A percentile compares a stretch with the other conserved stretches of the same genome.
Conservation (phyloP, 1,140 invertebrate genomes). For the Artemia franciscana region DNA sequence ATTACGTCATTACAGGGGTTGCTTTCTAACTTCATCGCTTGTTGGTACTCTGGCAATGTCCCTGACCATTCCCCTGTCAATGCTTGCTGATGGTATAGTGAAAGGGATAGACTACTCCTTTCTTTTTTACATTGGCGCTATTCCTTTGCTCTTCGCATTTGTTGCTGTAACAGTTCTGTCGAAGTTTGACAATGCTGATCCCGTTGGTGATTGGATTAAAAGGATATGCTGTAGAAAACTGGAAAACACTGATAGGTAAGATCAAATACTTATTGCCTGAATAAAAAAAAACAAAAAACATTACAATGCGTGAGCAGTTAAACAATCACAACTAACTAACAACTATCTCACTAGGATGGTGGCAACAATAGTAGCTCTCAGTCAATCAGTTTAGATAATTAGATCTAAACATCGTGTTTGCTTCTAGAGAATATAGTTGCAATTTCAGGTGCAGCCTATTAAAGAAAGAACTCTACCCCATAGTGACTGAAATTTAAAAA, state of each 20-base stretch:
- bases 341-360: too few relatives aligned
- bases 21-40: slow-evolving; percentile 64
- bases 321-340: too few relatives aligned
- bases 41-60: slow-evolving; percentile 58
- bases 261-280: too few relatives aligned
- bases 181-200: slow-evolving; percentile 67
- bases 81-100: slow-evolving; percentile 51
- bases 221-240: not conserved
- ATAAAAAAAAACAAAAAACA: too few relatives aligned
- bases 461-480: too few relatives aligned
- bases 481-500: too few relatives aligned
- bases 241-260: not conserved
- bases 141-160: slow-evolving; percentile 55
- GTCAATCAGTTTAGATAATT: too few relatives aligned
- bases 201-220: slow-evolving; percentile 24
- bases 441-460: too few relatives aligned
- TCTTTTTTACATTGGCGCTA: slow-evolving; percentile 50
- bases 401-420: too few relatives aligned
- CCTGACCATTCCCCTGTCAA: slow-evolving; percentile 59
- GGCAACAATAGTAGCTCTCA: too few relatives aligned
- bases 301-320: too few relatives aligned
- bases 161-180: slow-evolving; percentile 44
- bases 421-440: too few relatives aligned
- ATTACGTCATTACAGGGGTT: slow-evolving; percentile 38
- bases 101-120: slow-evolving; percentile 45